Evolutionary conservation across 2,888 invertebrate genomes (phyloP).

Genomic region (Congeria kusceri): DNA sequence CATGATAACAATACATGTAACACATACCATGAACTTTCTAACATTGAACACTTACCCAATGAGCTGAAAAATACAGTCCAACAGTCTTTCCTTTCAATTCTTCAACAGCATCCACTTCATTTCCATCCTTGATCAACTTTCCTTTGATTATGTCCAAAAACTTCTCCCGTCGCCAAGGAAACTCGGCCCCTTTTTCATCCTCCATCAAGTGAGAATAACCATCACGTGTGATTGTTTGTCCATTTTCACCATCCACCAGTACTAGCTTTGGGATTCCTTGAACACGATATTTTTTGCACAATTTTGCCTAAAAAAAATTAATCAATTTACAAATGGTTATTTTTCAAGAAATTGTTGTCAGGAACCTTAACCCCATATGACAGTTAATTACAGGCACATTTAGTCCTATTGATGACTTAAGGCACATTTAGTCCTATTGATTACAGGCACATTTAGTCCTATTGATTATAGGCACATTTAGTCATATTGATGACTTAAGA

Average conservation of each 20-base stretch:
- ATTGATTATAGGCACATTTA: too few relatives aligned
- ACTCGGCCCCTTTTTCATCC: constrained; percentile 89
- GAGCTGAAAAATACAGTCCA: constrained; percentile 94
- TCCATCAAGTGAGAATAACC: constrained; percentile 90
- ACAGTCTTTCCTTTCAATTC: constrained; percentile 88
- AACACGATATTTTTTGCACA: constrained; percentile 92
- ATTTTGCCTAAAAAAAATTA: constrained; percentile 89
- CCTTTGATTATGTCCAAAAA: constrained; percentile 85
- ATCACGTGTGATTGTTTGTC: constrained; percentile 89
- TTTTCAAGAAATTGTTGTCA: too few relatives aligned
- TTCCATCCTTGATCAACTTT: constrained; percentile 79
- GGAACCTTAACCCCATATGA: too few relatives aligned
- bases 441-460: too few relatives aligned
- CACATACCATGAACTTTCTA: too few relatives aligned
- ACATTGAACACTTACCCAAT: constrained; percentile 90
- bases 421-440: too few relatives aligned
- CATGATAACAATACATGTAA: too few relatives aligned
- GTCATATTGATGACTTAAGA: too few relatives aligned
- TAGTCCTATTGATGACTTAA: too few relatives aligned
- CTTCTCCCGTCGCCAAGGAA: constrained; percentile 93
- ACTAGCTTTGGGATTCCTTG: constrained; percentile 92
- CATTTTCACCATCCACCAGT: constrained; percentile 89
- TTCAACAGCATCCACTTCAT: constrained; percentile 81
- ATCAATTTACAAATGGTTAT: too few relatives aligned
- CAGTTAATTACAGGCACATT: too few relatives aligned